These are phyloP conservation scores for Tetraodon nigroviridis DNA, from an alignment of 2,113 vertebrate genomes.

Conservation along the genomic window DNA sequence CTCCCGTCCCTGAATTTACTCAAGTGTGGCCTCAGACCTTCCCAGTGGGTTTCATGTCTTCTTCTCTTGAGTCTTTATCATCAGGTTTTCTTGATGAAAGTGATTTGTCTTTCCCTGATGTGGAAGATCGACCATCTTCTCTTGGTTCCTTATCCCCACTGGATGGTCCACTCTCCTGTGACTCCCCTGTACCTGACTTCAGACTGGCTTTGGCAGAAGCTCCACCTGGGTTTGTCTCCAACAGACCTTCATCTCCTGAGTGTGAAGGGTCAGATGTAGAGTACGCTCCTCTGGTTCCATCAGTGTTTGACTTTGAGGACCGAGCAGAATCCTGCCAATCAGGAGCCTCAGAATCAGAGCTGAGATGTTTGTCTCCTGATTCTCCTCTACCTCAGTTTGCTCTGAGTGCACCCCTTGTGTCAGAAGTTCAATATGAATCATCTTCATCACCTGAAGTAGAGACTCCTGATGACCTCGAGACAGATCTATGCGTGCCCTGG, in stretches of 20 bases:
- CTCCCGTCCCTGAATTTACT: slow-evolving; percentile 54
- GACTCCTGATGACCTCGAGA: slow-evolving; percentile 24
- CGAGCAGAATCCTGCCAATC: slow-evolving; percentile 1
- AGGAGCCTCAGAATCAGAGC: neutral
- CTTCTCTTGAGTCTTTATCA: slow-evolving; percentile 31
- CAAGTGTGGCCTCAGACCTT: no score
- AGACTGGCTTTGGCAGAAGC: slow-evolving; percentile 3
- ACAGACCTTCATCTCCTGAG: slow-evolving; percentile 2
- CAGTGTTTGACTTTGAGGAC: neutral
- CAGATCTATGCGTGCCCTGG: slow-evolving; percentile 12
- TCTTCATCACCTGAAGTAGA: slow-evolving; percentile 29
- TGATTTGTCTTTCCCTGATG: neutral
- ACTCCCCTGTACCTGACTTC: slow-evolving; percentile 44
- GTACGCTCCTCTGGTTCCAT: neutral
- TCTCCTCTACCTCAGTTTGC: no score
- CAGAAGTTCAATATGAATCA: neutral
- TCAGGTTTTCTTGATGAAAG: slow-evolving; percentile 19
- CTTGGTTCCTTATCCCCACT: slow-evolving; percentile 23
- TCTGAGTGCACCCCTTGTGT: no score
- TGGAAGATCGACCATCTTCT: slow-evolving; percentile 31
- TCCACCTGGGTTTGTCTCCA: neutral
- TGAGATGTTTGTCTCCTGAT: no score
- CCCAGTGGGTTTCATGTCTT: slow-evolving; percentile 16
- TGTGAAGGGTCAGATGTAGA: slow-evolving; percentile 33
- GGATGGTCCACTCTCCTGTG: slow-evolving; percentile 22